A percentile compares a stretch with the other conserved stretches of the same genome.
phyloP scores from a whole-genome alignment of 1,140 invertebrate genomes.

The Ostrea edulis region DNA sequence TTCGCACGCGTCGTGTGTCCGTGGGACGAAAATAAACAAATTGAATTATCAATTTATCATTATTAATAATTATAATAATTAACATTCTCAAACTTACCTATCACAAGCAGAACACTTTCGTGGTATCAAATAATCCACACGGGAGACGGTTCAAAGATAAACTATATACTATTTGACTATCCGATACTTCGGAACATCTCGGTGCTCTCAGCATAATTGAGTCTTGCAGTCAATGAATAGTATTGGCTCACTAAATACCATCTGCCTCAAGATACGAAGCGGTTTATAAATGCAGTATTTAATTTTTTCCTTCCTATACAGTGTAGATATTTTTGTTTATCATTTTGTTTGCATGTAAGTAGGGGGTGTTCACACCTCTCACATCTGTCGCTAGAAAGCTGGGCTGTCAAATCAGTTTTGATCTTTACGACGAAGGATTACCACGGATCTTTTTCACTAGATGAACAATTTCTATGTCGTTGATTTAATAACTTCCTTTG shows the following conservation, averaged over 20 bases:
- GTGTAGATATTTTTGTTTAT: conserved; percentile 22
- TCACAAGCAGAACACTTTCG: not conserved
- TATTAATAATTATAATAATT: not conserved
- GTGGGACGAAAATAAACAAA: no score
- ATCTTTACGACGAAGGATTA: not conserved
- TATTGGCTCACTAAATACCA: not conserved
- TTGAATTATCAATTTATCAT: not conserved
- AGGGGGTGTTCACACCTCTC: not conserved
- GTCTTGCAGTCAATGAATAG: not conserved
- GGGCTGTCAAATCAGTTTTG: not conserved
- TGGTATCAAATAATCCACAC: not conserved
- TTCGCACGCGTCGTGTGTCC: no score
- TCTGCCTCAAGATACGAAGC: not conserved
- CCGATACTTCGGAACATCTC: not conserved
- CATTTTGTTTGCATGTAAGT: conserved; percentile 5
- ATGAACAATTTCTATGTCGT: not conserved
- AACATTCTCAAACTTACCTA: not conserved
- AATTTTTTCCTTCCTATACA: not conserved
- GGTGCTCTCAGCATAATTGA: not conserved
- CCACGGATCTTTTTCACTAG: not conserved
- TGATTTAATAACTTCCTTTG: not conserved
- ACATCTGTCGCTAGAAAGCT: not conserved
- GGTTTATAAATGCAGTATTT: not conserved
- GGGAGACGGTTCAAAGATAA: not conserved
- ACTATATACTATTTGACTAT: not conserved